Percentiles rank a stretch among this genome's conserved stretches.
Evolutionary conservation across 2,888 invertebrate species (phyloP).

Genomic region (Eristalis arbustorum): DNA sequence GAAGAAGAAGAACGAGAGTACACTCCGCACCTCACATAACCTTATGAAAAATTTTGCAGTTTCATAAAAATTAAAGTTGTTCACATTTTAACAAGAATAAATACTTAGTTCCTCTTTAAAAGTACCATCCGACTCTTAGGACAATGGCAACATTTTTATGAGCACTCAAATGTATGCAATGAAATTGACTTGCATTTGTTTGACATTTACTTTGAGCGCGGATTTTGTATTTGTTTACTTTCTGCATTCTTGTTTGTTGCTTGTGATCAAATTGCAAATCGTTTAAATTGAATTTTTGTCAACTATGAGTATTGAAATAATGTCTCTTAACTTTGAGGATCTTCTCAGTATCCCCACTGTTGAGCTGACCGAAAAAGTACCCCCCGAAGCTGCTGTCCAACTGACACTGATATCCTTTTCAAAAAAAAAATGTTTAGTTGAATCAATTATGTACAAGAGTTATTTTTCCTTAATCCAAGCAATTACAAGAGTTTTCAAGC

Average conservation of each 20-base stretch:
- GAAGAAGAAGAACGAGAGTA: too few species aligned
- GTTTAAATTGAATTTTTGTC: background rate
- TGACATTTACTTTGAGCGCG: background rate
- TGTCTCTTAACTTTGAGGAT: background rate
- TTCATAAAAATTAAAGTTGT: too few species aligned
- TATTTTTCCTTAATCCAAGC: slow-evolving; percentile 24
- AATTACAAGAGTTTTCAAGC: slow-evolving; percentile 21
- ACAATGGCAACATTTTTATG: background rate
- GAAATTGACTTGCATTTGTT: background rate
- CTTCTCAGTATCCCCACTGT: background rate
- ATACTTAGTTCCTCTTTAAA: background rate
- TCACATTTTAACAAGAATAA: background rate
- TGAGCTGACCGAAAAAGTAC: background rate
- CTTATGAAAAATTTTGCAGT: too few species aligned
- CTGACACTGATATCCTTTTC: background rate
- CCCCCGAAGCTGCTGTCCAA: background rate
- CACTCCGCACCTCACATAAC: too few species aligned
- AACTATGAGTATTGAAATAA: background rate
- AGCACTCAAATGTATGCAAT: background rate
- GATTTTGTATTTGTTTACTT: background rate
- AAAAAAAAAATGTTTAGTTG: background rate
- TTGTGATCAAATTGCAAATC: background rate
- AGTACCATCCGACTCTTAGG: background rate
- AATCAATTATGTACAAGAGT: background rate
- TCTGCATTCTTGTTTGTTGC: background rate